A percentile compares a stretch with the other conserved stretches of the same genome.
Conservation (phyloP, 2,113 vertebrate species). For the Hippocampus mohnikei region DNA sequence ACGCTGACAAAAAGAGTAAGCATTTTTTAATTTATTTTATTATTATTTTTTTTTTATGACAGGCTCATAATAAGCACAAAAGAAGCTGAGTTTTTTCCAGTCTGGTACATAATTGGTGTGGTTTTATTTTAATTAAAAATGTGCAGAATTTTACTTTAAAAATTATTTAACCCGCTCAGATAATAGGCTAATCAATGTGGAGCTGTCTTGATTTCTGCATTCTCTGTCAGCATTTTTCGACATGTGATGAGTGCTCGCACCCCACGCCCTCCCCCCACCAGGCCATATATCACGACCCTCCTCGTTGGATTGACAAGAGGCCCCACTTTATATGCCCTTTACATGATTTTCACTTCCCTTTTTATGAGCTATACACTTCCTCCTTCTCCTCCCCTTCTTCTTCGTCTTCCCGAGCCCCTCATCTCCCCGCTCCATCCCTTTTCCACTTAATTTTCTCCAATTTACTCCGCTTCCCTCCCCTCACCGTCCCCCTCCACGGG, state of each 20-base stretch:
- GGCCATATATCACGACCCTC: slow-evolving; percentile 37
- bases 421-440: slow-evolving; percentile 47
- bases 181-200: slow-evolving; percentile 35
- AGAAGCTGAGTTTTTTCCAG: not conserved
- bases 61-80: slow-evolving; percentile 12
- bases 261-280: not conserved
- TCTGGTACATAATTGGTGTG: not conserved
- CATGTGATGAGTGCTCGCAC: slow-evolving; percentile 14
- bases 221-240: slow-evolving; percentile 49
- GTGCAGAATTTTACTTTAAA: slow-evolving; percentile 9
- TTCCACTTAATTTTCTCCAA: slow-evolving; percentile 64
- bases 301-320: slow-evolving; percentile 52
- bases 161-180: not conserved
- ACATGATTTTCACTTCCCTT: slow-evolving; percentile 59
- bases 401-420: not conserved
- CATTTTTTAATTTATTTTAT: not conserved
- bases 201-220: slow-evolving; percentile 38
- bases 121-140: slow-evolving; percentile 16
- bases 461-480: slow-evolving; percentile 57
- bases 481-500: slow-evolving; percentile 37
- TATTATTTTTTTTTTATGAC: not conserved
- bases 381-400: slow-evolving; percentile 26
- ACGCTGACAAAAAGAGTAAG: slow-evolving; percentile 7
- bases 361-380: slow-evolving; percentile 56
- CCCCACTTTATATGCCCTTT: slow-evolving; percentile 55